phyloP scores from a whole-genome alignment of 1,140 invertebrate genomes.

The Zaprionus kolodkinae region DNA sequence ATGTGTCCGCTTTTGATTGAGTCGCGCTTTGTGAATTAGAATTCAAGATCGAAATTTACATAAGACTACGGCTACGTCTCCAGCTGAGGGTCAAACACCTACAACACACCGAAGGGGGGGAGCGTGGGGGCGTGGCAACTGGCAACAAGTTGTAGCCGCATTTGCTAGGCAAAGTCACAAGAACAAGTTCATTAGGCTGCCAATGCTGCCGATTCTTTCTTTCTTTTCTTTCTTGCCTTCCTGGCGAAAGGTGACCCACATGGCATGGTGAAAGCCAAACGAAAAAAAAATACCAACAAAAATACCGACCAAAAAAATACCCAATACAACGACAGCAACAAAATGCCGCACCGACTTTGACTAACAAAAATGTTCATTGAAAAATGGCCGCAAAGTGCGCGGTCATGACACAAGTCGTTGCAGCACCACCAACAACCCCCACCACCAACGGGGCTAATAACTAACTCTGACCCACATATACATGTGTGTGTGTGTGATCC shows the following conservation, averaged over 20 bases:
- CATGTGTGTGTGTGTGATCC: constrained; percentile 5
- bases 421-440: no score
- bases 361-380: constrained; percentile 64
- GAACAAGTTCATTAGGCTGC: constrained; percentile 68
- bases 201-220: constrained; percentile 1
- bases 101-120: constrained; percentile 29
- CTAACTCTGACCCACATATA: constrained; percentile 69
- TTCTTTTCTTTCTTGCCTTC: not conserved
- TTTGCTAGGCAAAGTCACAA: constrained; percentile 9
- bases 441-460: constrained; percentile 53
- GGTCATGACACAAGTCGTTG: constrained; percentile 65
- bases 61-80: constrained; percentile 41
- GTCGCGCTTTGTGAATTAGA: constrained; percentile 69
- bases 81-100: constrained; percentile 74
- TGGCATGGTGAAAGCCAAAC: constrained; percentile 65
- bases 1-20: constrained; percentile 71
- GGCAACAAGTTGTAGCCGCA: constrained; percentile 36
- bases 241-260: constrained; percentile 78
- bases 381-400: constrained; percentile 63
- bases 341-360: constrained; percentile 46
- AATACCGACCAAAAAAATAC: not conserved
- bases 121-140: constrained; percentile 27
- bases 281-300: not conserved
- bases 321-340: not conserved
- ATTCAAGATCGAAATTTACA: constrained; percentile 67